Evolutionary conservation across 2,797 vertebrate species (phyloP).

Genomic region (Ciconia nigra): DNA sequence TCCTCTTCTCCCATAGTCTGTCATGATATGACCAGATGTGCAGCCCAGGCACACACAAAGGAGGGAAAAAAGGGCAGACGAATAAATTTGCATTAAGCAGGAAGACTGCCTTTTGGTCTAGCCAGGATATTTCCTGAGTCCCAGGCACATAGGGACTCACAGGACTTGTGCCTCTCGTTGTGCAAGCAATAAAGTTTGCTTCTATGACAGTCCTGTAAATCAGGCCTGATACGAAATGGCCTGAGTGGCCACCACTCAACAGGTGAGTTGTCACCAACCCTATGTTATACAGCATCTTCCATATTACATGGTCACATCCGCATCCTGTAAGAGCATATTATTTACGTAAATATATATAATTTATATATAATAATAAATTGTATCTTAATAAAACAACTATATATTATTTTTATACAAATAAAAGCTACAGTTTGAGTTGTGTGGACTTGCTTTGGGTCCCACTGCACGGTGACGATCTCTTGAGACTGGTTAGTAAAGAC

Average conservation of each 20-base stretch:
- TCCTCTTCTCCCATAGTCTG: neutral
- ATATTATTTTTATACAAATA: neutral
- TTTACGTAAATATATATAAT: neutral
- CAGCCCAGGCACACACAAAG: neutral
- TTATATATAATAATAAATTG: neutral
- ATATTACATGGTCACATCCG: neutral
- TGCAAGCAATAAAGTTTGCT: neutral
- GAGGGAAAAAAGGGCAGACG: neutral
- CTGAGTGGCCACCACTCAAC: neutral
- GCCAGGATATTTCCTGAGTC: neutral
- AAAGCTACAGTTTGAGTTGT: neutral
- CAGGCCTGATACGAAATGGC: neutral
- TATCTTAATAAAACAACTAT: neutral
- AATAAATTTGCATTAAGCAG: conserved; percentile 55
- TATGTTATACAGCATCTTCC: neutral
- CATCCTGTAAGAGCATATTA: neutral
- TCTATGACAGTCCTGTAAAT: neutral
- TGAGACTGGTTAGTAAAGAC: neutral
- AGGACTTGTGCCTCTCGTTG: neutral
- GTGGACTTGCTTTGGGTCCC: neutral
- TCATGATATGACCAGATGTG: neutral
- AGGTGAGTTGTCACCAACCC: neutral
- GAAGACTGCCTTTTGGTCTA: neutral
- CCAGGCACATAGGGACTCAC: neutral
- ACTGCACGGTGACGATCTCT: fast-evolving